Evolutionary conservation across 2,797 vertebrate genomes (phyloP).

Genomic region (Triplophysa bombifrons): DNA sequence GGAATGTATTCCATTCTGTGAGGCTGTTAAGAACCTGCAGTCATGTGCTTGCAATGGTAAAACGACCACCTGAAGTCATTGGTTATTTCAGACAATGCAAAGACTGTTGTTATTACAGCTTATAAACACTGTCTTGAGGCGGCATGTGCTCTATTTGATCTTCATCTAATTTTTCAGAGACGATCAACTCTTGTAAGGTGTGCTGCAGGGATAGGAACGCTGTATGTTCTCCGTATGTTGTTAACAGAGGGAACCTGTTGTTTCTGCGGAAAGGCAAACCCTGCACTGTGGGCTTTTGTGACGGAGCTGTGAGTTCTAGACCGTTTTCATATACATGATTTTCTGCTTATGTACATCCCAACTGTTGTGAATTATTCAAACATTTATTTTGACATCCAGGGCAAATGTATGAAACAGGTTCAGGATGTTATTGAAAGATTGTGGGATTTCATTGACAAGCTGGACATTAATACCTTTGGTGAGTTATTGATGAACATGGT

Average conservation of each 20-base stretch:
- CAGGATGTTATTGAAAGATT: slow-evolving; percentile 95
- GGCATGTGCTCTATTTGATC: neutral
- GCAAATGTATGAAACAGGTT: slow-evolving; percentile 94
- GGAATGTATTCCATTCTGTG: slow-evolving; percentile 92
- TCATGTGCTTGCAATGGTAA: slow-evolving; percentile 93
- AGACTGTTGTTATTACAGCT: neutral
- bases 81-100: neutral
- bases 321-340: neutral
- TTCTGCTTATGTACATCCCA: neutral
- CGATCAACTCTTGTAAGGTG: slow-evolving; percentile 88
- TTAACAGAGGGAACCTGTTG: slow-evolving; percentile 70
- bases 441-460: slow-evolving; percentile 96
- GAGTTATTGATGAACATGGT: slow-evolving; percentile 48
- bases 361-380: neutral
- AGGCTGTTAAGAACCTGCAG: slow-evolving; percentile 77
- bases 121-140: neutral
- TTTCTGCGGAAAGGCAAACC: slow-evolving; percentile 94
- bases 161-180: slow-evolving; percentile 64
- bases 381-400: slow-evolving; percentile 70
- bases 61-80: slow-evolving; percentile 26
- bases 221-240: slow-evolving; percentile 78
- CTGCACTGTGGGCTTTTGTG: slow-evolving; percentile 95
- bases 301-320: slow-evolving; percentile 79
- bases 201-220: slow-evolving; percentile 82
- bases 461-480: slow-evolving; percentile 95